Percentiles rank a stretch among this genome's conserved stretches.
phyloP scores from a whole-genome alignment of 2,113 vertebrate species.

The Equus przewalskii region DNA sequence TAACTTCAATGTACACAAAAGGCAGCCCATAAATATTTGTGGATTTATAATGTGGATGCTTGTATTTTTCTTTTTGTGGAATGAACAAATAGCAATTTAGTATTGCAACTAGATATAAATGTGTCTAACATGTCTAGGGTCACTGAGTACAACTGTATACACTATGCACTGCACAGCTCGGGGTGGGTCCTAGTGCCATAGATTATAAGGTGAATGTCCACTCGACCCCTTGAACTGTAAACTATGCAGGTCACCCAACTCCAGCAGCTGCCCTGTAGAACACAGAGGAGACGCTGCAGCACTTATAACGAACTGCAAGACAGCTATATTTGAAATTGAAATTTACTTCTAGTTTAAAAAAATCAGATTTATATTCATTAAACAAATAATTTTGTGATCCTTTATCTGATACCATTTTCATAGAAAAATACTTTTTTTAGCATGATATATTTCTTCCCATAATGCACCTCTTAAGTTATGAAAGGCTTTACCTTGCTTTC shows the following conservation, averaged over 20 bases:
- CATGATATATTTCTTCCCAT: background rate
- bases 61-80: background rate
- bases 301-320: background rate
- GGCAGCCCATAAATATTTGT: background rate
- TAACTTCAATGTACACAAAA: background rate
- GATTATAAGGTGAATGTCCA: background rate
- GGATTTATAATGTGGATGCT: background rate
- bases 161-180: background rate
- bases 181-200: background rate
- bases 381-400: background rate
- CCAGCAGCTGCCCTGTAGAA: background rate
- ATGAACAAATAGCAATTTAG: background rate
- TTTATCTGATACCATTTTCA: background rate
- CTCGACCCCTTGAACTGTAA: background rate
- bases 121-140: background rate
- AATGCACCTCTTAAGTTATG: background rate
- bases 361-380: conserved; percentile 45
- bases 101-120: background rate
- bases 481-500: background rate
- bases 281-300: background rate
- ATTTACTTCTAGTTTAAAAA: conserved; percentile 35
- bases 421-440: conserved; percentile 32
- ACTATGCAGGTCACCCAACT: background rate
- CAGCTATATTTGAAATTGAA: conserved; percentile 50
- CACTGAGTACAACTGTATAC: background rate